Conservation (phyloP, 2,113 vertebrate genomes). For the Semicossyphus pulcher region DNA sequence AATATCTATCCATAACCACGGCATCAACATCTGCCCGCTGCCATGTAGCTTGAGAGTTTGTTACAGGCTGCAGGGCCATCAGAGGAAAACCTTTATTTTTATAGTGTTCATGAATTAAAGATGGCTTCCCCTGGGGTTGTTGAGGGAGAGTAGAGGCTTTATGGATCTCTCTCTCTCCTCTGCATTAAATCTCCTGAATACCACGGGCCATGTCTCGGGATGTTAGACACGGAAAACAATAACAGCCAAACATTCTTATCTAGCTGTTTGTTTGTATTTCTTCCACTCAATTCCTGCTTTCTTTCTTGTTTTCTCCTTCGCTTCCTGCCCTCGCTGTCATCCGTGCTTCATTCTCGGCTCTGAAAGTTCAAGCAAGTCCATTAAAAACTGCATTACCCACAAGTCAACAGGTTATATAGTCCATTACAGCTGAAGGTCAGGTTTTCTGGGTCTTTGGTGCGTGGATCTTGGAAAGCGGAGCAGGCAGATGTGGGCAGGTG, state of each 20-base stretch:
- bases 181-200: constrained; percentile 77
- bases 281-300: constrained; percentile 31
- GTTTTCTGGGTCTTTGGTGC: constrained; percentile 30
- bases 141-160: constrained; percentile 65
- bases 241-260: constrained; percentile 74
- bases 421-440: constrained; percentile 71
- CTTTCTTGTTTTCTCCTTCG: constrained; percentile 9
- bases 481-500: not conserved
- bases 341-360: not conserved
- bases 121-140: constrained; percentile 77
- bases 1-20: constrained; percentile 55
- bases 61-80: constrained; percentile 77
- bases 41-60: constrained; percentile 68
- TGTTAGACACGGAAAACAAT: constrained; percentile 80
- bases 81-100: constrained; percentile 81
- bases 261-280: constrained; percentile 48
- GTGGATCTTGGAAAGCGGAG: constrained; percentile 46
- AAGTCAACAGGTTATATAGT: constrained; percentile 72
- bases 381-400: constrained; percentile 75
- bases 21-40: constrained; percentile 67
- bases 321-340: constrained; percentile 8
- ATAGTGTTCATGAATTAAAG: constrained; percentile 83
- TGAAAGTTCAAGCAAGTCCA: constrained; percentile 62
- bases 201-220: constrained; percentile 74
- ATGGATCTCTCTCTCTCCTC: constrained; percentile 65